Evolutionary conservation across 2,113 vertebrate genomes (phyloP), one percentile per base, ranked within the genome.

Genomic region (Barnardius zonarius): DNA sequence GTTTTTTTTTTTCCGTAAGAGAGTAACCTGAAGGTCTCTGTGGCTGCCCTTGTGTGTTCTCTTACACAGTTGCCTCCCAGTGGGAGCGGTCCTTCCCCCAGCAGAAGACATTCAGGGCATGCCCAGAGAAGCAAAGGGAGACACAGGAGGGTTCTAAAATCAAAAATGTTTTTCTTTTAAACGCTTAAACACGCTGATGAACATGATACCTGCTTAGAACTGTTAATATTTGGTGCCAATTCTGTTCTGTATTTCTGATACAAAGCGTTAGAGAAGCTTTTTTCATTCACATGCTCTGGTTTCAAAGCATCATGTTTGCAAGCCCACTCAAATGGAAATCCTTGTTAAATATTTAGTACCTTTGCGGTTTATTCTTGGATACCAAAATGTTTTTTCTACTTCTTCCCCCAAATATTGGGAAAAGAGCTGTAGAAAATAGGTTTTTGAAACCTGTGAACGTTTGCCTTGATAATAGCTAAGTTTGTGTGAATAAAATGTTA

Each of bases 341-440:
- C 82, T 86, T 74, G 28, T 94, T 95, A 96, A 95, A 93, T 93
- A 94, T 92, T 93, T 93, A 92, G 69, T 79, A 49, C 49, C 31
- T 41, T 41, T 80, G 48, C 4, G 4, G 23, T 31, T 95, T 91
- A 35, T 92, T 52, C 30, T 52, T 82, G 68, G 67, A 83, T 82
- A 78, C 23, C 49, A 76, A 62, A 73, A 76, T 1, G 1, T 27
- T 91, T 93, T 91, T 79, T 28, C 31, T 92, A 13, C 33, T 68
- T 17, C 74, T 77, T 92, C 81, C 30, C 17, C 33, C 28, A 84
- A 77, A 66, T 79, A 37, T 27, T 64, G n/a, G 52, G 30, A 86
- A 54, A 90, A 91, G 11, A 48, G 44, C 49, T 49, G 9, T 33
- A 86, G 64, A 63, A 91, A 94, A 68, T 28, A 88, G 27, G 15